phyloP scores from a whole-genome alignment of 1,140 invertebrate species.

The Lordiphosa stackelbergi region DNA sequence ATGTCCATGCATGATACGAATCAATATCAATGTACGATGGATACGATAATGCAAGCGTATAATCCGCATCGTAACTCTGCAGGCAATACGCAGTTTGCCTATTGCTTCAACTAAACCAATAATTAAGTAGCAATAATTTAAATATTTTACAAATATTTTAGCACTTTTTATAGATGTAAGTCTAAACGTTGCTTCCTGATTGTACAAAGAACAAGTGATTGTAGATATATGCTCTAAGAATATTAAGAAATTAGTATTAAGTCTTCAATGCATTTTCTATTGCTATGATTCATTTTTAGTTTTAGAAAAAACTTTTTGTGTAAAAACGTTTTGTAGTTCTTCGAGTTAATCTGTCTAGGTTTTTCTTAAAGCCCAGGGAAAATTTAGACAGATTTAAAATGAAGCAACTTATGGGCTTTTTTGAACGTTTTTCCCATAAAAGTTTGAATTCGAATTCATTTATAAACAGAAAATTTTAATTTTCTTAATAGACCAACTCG shows the following conservation, averaged over 20 bases:
- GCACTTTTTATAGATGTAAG: conserved; percentile 29
- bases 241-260: conserved; percentile 39
- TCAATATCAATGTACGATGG: conserved; percentile 73
- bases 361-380: conserved; percentile 53
- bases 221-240: conserved; percentile 53
- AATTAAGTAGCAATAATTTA: background rate
- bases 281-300: background rate
- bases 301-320: conserved; percentile 25
- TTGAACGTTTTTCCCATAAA: conserved; percentile 30
- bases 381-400: conserved; percentile 11
- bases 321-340: conserved; percentile 28
- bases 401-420: conserved; percentile 45
- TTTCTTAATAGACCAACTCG: conserved; percentile 14
- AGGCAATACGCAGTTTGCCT: conserved; percentile 63
- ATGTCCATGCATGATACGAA: conserved; percentile 42
- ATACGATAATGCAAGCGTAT: conserved; percentile 77
- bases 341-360: conserved; percentile 32
- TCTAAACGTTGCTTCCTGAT: conserved; percentile 58
- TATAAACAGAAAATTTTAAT: conserved; percentile 4
- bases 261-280: conserved; percentile 33
- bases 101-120: conserved; percentile 55
- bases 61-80: conserved; percentile 67
- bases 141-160: conserved; percentile 24
- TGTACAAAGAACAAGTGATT: conserved; percentile 66
- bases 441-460: conserved; percentile 10